Evolutionary conservation across 2,113 vertebrate species (phyloP).

Genomic region (Hyperoodon ampullatus): DNA sequence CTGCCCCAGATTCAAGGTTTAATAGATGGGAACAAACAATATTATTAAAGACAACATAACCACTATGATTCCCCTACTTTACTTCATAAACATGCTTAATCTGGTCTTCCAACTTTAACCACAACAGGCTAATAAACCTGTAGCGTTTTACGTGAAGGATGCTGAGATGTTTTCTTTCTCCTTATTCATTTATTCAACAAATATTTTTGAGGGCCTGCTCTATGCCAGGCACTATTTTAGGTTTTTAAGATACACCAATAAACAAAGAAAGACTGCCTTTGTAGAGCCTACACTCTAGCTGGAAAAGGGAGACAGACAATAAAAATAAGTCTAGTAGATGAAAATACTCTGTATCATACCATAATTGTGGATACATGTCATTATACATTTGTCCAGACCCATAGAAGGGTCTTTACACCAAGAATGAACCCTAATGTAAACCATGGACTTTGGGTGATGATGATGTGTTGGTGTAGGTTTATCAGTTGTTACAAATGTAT

Average conservation of each 20-base stretch:
- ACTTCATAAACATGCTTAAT: background rate
- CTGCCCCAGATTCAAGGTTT: slow-evolving; percentile 11
- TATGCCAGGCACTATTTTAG: background rate
- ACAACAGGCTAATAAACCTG: background rate
- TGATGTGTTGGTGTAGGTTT: fast-evolving
- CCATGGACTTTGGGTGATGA: background rate
- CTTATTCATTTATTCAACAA: background rate
- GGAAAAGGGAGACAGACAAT: background rate
- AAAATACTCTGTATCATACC: background rate
- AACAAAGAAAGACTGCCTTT: background rate
- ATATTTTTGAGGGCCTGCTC: background rate
- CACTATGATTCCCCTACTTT: background rate
- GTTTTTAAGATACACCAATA: background rate
- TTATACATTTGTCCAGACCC: background rate
- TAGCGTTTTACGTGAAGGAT: background rate
- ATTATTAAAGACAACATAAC: slow-evolving; percentile 50
- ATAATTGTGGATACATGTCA: no score
- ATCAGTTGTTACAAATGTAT: background rate
- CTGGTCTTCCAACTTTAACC: background rate
- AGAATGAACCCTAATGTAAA: background rate
- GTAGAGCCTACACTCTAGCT: background rate
- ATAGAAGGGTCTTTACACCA: background rate
- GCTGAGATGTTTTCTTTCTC: background rate
- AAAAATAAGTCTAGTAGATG: background rate
- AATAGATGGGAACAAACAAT: slow-evolving; percentile 31